phyloP scores from a whole-genome alignment of 2,113 vertebrate genomes.

The Hystrix brachyura region DNA sequence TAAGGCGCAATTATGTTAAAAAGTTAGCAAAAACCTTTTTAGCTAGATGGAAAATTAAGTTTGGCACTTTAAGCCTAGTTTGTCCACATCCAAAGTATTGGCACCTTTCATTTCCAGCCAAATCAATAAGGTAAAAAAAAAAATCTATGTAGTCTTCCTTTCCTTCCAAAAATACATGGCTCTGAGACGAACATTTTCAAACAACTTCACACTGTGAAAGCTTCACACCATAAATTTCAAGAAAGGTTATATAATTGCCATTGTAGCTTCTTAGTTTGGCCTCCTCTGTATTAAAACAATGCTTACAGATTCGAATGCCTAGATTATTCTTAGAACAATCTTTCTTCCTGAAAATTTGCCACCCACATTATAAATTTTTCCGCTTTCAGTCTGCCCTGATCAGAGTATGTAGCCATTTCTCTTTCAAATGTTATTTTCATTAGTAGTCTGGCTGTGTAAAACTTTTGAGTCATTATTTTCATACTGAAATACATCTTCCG shows the following conservation, averaged over 20 bases:
- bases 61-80: conserved; percentile 96
- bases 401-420: conserved; percentile 96
- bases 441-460: conserved; percentile 93
- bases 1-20: conserved; percentile 95
- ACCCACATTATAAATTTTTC: conserved; percentile 97
- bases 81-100: conserved; percentile 96
- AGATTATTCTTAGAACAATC: conserved; percentile 96
- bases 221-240: conserved; percentile 98
- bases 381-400: conserved; percentile 97
- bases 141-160: conserved; percentile 96
- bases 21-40: conserved; percentile 86
- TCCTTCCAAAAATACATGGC: conserved; percentile 93
- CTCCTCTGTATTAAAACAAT: conserved; percentile 93
- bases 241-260: conserved; percentile 97
- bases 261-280: conserved; percentile 95
- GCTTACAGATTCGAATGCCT: conserved; percentile 91
- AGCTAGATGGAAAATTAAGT: conserved; percentile 88
- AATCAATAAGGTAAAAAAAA: conserved; percentile 92
- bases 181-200: conserved; percentile 96
- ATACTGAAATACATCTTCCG: conserved; percentile 89
- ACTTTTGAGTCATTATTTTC: conserved; percentile 94
- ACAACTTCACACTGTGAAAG: conserved; percentile 93
- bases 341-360: conserved; percentile 97
- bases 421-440: conserved; percentile 97
- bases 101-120: conserved; percentile 97